phyloP scores from a whole-genome alignment of 2,797 vertebrate genomes.

The Enteromius paludinosus region DNA sequence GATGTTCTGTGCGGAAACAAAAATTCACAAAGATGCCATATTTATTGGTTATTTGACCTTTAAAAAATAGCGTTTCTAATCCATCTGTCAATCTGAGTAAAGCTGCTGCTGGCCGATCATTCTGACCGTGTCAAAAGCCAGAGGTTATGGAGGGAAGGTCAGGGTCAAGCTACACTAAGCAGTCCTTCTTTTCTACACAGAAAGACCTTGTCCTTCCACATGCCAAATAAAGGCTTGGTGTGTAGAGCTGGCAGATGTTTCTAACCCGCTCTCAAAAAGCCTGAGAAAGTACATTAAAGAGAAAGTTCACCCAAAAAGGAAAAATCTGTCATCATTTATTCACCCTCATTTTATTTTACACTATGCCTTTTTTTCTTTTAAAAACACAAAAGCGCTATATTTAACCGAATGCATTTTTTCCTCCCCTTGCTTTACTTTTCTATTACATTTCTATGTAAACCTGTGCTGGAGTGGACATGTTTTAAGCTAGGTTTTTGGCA shows the following conservation, averaged over 20 bases:
- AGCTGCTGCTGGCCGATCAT: conserved; percentile 68
- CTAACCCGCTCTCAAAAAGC: background rate
- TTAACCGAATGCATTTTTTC: background rate
- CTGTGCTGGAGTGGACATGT: background rate
- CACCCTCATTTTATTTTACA: background rate
- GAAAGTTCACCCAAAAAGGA: background rate
- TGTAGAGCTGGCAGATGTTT: background rate
- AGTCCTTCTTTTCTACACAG: conserved; percentile 83
- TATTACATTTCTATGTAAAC: background rate
- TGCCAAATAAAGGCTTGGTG: conserved; percentile 80
- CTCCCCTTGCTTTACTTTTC: background rate
- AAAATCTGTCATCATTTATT: background rate
- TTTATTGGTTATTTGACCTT: background rate
- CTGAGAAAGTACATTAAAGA: background rate
- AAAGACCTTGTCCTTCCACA: conserved; percentile 76
- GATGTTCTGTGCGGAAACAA: background rate
- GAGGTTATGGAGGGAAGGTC: conserved; percentile 79
- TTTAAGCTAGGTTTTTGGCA: background rate
- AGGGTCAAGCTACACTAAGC: conserved; percentile 73
- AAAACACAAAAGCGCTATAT: background rate
- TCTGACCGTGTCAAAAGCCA: conserved; percentile 53
- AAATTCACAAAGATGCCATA: conserved; percentile 23
- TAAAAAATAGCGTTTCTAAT: background rate
- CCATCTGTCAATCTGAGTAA: conserved; percentile 71
- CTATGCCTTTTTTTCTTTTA: background rate